phyloP scores from a whole-genome alignment of 2,113 vertebrate genomes.

The Leiothrix lutea region DNA sequence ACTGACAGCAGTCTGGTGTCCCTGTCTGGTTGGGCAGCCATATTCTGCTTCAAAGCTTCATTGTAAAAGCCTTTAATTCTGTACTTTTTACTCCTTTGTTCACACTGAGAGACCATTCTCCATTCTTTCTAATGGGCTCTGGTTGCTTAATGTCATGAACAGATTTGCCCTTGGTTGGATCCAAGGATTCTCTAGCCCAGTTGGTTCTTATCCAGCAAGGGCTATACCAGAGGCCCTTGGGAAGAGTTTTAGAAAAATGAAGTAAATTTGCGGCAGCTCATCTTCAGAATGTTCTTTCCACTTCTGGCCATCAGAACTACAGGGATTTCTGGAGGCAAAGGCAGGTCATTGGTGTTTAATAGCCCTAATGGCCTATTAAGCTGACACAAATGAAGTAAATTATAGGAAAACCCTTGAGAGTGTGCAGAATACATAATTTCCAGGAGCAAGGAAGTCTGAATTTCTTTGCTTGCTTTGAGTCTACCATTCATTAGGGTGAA shows the following conservation, averaged over 20 bases:
- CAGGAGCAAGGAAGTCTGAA: neutral
- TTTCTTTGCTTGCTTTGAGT: neutral
- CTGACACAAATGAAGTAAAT: neutral
- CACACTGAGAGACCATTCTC: neutral
- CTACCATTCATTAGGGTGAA: neutral
- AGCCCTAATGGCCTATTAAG: neutral
- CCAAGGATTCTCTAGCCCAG: neutral
- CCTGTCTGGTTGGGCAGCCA: accelerated
- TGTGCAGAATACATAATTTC: neutral
- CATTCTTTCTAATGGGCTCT: neutral
- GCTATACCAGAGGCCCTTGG: neutral
- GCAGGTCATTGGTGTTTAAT: neutral
- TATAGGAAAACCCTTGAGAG: neutral
- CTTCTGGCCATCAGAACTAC: neutral
- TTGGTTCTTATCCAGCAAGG: neutral
- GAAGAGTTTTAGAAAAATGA: neutral
- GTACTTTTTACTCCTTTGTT: neutral
- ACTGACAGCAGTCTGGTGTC: no score
- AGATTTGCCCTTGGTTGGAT: neutral
- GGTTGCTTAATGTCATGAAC: neutral
- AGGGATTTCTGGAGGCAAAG: neutral
- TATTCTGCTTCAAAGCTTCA: neutral
- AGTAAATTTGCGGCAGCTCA: neutral
- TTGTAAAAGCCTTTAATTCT: neutral
- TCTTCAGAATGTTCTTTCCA: neutral